A percentile compares a stretch with the other conserved stretches of the same genome.
phyloP scores from a whole-genome alignment of 2,888 invertebrate species.

The Trachelus tabidus region DNA sequence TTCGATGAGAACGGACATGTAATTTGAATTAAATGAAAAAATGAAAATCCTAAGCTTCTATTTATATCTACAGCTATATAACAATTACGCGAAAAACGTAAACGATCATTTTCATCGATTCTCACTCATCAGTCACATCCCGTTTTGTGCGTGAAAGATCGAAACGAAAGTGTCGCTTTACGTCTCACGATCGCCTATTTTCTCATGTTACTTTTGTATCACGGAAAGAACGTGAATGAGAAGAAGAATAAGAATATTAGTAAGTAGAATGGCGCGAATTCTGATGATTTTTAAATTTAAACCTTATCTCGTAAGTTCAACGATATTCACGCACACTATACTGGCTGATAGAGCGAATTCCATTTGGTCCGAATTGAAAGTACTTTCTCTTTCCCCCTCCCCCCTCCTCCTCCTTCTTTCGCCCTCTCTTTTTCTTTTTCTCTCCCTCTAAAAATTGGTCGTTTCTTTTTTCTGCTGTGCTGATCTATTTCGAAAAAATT shows the following conservation, averaged over 20 bases:
- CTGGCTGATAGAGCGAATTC: not conserved
- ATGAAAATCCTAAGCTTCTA: conserved; percentile 8
- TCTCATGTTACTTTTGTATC: not conserved
- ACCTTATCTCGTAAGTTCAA: not conserved
- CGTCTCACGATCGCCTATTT: conserved; percentile 12
- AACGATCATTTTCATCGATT: conserved; percentile 16
- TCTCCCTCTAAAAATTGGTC: not conserved
- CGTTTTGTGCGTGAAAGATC: conserved; percentile 4
- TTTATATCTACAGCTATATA: conserved; percentile 20
- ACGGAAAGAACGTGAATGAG: not conserved
- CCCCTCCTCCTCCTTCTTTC: not conserved
- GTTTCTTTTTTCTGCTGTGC: not conserved
- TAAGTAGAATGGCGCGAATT: not conserved
- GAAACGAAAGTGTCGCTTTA: not conserved
- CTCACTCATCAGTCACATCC: conserved; percentile 2
- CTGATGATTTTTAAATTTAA: not conserved
- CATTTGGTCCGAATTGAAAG: not conserved
- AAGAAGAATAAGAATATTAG: not conserved
- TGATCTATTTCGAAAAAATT: not conserved
- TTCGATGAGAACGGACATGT: conserved; percentile 8
- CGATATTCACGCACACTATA: not conserved
- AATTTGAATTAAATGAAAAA: not conserved
- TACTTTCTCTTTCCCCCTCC: not conserved
- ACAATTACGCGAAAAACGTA: conserved; percentile 4
- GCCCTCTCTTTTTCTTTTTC: not conserved